Evolutionary conservation across 1,140 invertebrate species (phyloP).

Genomic region (Drosophila neocordata): DNA sequence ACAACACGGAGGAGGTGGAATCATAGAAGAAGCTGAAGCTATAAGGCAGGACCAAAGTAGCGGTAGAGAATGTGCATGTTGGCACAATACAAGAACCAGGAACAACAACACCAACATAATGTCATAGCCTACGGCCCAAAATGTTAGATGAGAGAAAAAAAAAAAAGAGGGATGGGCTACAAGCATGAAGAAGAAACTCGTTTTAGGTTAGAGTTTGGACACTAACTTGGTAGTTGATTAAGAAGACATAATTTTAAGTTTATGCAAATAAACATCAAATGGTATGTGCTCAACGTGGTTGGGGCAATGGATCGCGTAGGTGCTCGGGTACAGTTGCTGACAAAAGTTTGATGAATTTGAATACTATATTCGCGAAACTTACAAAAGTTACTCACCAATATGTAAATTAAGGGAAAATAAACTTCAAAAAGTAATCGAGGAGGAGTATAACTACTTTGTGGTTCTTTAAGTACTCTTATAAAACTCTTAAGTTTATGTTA

Average conservation of each 20-base stretch:
- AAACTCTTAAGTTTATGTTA: no score
- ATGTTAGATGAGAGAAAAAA: neutral
- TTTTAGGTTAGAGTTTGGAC: conserved; percentile 27
- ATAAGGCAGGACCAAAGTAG: conserved; percentile 13
- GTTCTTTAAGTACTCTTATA: no score
- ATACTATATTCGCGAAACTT: no score
- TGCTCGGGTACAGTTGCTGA: conserved; percentile 28
- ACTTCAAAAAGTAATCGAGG: no score
- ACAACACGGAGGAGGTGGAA: neutral
- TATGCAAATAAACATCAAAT: conserved; percentile 51
- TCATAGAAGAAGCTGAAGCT: conserved; percentile 18
- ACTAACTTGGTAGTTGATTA: conserved; percentile 59
- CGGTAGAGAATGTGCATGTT: conserved; percentile 46
- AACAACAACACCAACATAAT: conserved; percentile 48
- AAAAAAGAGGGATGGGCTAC: no score
- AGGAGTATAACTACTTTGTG: no score
- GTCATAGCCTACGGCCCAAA: conserved; percentile 32
- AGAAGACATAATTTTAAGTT: conserved; percentile 73
- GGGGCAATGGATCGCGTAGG: neutral
- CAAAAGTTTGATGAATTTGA: neutral
- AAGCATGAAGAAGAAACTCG: conserved; percentile 10
- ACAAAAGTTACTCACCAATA: neutral
- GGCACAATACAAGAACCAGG: conserved; percentile 52
- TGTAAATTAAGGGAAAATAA: no score
- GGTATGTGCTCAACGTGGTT: conserved; percentile 2